phyloP scores from a whole-genome alignment of 2,888 invertebrate species.

The Pyrocoelia pectoralis region DNA sequence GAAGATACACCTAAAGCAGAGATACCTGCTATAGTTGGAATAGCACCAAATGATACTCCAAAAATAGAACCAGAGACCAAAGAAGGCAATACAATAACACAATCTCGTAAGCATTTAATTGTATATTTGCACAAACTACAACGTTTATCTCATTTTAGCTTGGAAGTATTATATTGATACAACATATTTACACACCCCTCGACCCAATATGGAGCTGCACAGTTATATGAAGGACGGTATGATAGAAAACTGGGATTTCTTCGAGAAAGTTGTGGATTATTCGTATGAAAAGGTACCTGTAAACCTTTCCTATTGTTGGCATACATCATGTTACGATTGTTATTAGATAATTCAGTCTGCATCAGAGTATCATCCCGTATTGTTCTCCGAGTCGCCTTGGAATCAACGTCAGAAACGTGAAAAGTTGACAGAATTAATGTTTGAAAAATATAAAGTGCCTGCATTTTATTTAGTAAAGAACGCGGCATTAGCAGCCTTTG shows the following conservation, averaged over 20 bases:
- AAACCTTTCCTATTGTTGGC: slow-evolving; percentile 8
- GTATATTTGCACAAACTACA: neutral
- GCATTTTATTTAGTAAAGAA: slow-evolving; percentile 98
- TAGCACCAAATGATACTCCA: slow-evolving; percentile 74
- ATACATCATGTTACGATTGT: neutral
- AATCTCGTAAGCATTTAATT: slow-evolving; percentile 10
- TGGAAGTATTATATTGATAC: slow-evolving; percentile 91
- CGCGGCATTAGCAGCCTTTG: slow-evolving; percentile 97
- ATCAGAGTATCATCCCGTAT: slow-evolving; percentile 93
- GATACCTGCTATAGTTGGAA: slow-evolving; percentile 92
- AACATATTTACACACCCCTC: slow-evolving; percentile 88
- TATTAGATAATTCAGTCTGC: slow-evolving; percentile 87
- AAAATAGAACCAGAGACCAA: slow-evolving; percentile 80
- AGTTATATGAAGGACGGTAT: slow-evolving; percentile 98
- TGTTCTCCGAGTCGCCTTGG: slow-evolving; percentile 99
- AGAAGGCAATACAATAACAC: slow-evolving; percentile 64
- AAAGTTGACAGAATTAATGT: slow-evolving; percentile 95
- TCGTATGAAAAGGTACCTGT: slow-evolving; percentile 80
- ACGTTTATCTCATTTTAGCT: slow-evolving; percentile 45
- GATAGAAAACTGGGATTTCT: slow-evolving; percentile 99
- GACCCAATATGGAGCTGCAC: slow-evolving; percentile 86
- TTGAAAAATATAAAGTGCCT: slow-evolving; percentile 98
- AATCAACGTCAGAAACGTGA: slow-evolving; percentile 92
- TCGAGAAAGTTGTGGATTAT: slow-evolving; percentile 95
- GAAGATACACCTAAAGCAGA: slow-evolving; percentile 99